Evolutionary conservation across 30 jellyfish, hydroid and myxozoan species (phyloP).

Genomic region (Rhopilema esculentum): DNA sequence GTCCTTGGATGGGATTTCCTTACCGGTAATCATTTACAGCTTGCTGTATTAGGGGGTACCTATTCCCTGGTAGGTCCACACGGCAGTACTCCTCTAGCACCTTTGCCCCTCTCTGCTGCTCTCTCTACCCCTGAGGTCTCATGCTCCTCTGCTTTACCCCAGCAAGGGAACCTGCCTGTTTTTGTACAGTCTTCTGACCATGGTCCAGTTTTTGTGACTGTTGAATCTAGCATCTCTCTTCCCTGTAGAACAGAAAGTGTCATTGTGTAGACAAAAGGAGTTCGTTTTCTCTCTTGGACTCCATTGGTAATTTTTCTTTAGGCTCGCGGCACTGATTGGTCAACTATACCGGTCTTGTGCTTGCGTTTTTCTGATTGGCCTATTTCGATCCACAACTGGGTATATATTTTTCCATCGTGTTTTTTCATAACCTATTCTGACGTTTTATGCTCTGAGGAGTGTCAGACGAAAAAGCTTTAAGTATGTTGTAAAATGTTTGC

Average conservation of each 20-base stretch:
- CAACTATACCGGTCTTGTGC: no score
- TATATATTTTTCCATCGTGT: no score
- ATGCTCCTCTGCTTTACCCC: constrained; percentile 10
- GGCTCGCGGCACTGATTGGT: no score
- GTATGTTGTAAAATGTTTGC: no score
- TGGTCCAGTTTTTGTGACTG: constrained; percentile 24
- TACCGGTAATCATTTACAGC: constrained; percentile 8
- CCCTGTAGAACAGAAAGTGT: constrained; percentile 29
- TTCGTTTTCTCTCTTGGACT: no score
- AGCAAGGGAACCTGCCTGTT: constrained; percentile 11
- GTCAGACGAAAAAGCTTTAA: no score
- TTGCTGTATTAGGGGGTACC: constrained; percentile 12
- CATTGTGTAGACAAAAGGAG: no score
- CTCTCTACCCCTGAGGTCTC: constrained; percentile 19
- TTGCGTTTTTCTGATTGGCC: no score
- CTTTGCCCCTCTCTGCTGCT: constrained; percentile 10
- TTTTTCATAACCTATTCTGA: no score
- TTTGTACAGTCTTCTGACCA: constrained; percentile 23
- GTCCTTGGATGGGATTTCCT: constrained; percentile 56
- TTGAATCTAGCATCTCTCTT: not conserved
- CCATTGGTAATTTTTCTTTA: no score
- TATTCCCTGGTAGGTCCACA: constrained; percentile 31
- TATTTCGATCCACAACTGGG: no score
- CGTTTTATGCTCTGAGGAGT: no score
- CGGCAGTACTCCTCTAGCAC: constrained; percentile 28